Conservation (phyloP, 2,113 vertebrate species). For the Lagenorhynchus albirostris region DNA sequence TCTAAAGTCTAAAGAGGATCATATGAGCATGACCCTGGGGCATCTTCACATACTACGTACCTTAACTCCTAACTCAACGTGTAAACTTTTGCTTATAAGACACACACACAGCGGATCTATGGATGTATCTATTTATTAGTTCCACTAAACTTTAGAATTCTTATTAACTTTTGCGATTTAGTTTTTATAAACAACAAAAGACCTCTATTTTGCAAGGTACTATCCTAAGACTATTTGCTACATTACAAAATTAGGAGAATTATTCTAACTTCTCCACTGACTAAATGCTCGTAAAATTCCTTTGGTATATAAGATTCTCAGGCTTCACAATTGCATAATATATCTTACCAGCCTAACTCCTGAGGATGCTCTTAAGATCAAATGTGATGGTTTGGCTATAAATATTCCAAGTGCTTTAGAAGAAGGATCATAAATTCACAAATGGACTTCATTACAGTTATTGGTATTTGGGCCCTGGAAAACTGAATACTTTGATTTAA, state of each 20-base stretch:
- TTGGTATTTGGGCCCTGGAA: background rate
- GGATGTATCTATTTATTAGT: background rate
- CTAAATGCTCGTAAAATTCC: background rate
- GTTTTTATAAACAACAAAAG: background rate
- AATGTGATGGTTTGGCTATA: background rate
- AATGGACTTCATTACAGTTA: background rate
- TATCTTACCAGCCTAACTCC: background rate
- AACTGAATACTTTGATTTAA: slow-evolving; percentile 41
- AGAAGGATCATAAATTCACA: background rate
- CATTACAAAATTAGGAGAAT: background rate
- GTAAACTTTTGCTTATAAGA: background rate
- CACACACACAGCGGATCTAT: background rate
- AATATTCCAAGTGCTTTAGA: slow-evolving; percentile 5
- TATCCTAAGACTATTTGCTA: background rate
- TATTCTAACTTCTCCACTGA: background rate
- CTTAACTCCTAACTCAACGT: background rate
- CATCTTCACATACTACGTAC: background rate
- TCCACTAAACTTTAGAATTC: slow-evolving; percentile 22
- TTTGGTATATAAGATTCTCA: background rate
- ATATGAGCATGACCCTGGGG: background rate
- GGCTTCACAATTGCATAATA: background rate
- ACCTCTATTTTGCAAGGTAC: background rate
- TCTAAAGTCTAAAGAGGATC: background rate
- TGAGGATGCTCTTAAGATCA: background rate
- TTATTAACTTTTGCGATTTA: background rate